Base-by-base conservation (phyloP, 1,140 invertebrate genomes). In the Palaemon carinicauda region DNA sequence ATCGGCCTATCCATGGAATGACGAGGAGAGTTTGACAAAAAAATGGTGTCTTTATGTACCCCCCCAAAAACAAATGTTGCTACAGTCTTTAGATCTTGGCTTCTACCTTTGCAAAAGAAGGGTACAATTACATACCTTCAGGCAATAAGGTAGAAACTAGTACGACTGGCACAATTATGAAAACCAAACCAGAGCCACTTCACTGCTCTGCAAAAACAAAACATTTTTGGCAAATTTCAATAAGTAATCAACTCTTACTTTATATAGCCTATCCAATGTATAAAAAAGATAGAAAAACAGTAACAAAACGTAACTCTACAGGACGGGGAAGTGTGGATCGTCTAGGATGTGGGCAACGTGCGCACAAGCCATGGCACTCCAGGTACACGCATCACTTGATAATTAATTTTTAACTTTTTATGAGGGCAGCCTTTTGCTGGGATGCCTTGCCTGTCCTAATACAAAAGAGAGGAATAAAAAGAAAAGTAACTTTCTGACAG, bases 191-290 rank as follows among this genome's bases (percentile, higher is more conserved):
- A 77, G 77, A 86, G 56, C 56, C 69, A 56, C 51, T 74, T 82
- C 50, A 69, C 17, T 24, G 65, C 65, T 31, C 24, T 27, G 65
- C 15, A 24, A 21, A 69, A 27, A 69, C 65, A 24, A 69, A 41
- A 9, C 7, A 69, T 83, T 71, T 80, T 80, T 80, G 78, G 77
- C 78, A 80, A 80, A 86, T 79, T 79, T 71, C 53, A 73, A 79
- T 74, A 86, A 86, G 84, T 86, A 86, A 85, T 85, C 82, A 85
- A 80, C 84, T 73, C 83, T 80, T 86, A 86, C 84, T 86, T 86
- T 86, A 86, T 86, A 86, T 74, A 60, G 80, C 84, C 77, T 86
- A 86, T 86, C 84, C 84, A 86, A 86, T 86, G 84, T 86, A 86
- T 86, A 86, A 86, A 86, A n/a, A 81, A 86, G 77, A 80, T 80